Evolutionary conservation across 2,797 vertebrate genomes (phyloP), one percentile per base, ranked within the genome.

Genomic region (Xenopus petersii): DNA sequence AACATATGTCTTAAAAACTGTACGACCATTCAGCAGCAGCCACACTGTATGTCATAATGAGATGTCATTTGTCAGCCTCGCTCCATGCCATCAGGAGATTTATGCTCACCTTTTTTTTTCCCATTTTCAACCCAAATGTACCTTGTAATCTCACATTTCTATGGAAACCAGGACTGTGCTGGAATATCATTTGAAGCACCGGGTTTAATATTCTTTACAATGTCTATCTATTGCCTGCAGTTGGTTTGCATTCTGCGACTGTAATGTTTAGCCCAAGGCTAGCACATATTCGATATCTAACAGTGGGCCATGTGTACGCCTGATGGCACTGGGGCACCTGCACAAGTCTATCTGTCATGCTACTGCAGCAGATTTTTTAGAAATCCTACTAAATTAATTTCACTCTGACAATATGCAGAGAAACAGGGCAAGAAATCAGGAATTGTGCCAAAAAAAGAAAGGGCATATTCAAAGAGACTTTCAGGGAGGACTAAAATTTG

Each of bases 321-420:
- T 73, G 67, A 54, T 79, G 76, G 76, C 63, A 62, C 74, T 60
- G 73, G 73, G 77, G 61, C 61, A 79, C 77, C 71, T 74, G 61
- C 55, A 71, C 70, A 79, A 79, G 77, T 74, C 71, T 70, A 70
- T 74, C 64, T 79, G 77, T 79, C 77, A 79, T 61, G 67, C 77
- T 74, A 54, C 71, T 74, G 70, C 71, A 70, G 67, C 67, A 51
- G 42, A 47, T 67, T 61, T 66, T 42, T 79, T 67, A 74, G 21
- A 74, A 55, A 74, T 70, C 33, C 51, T 61, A 71, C 71, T 71
- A 79, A 79, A 74, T 66, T 63, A 70, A 71, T 66, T 65, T 62
- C 49, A n/a, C 33, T 42, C 71, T 79, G 71, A 71, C 77, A 74
- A 74, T 73, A 74, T 51, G 68, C 64, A 70, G 15, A 36, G 33